Base-by-base conservation (phyloP, 2,113 vertebrate species). In the Diadophis punctatus region DNA sequence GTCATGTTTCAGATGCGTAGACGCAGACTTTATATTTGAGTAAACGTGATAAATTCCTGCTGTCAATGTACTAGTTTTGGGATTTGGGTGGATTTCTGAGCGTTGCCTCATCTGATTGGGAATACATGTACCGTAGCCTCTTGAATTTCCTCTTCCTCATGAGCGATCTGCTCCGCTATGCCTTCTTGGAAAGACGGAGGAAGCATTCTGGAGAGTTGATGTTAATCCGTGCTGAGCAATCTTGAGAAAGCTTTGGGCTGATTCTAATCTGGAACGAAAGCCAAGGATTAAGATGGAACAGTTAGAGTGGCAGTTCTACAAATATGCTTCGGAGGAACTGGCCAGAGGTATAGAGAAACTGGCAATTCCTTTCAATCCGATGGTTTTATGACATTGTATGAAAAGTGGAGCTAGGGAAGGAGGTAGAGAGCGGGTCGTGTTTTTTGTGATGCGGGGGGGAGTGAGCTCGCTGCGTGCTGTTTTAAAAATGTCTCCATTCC, bases 251-350 rank as follows among this genome's bases (percentile, higher is more conserved):
- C 87, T 92, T 55, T 58, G 88, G 52, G 9, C 53, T 85, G 87
- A 92, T 92, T 89, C 84, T 89, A 92, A 92, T 92, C 91, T 89
- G 91, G 43, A 92, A 85, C 11, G 60, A 92, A 85, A 92, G 74
- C 91, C 14, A 5, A 34, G 91, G 88, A 92, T 90, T 92, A 90
- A 58, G 68, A 51, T 51, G 56, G 91, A 88, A 56, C 51, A 34
- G 43, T 58, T 22, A 58, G 91, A 48, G 43, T 2, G 27, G 88
- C 30, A 39, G 68, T n/a, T 92, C 88, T 43, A 51, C 48, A 89
- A 89, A 89, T 53, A 84, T 16, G 20, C 85, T 63, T 91, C 14
- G n/a, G 63, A 80, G 84, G 20, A 34, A 30, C 1, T 2, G 11
- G 55, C 52, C 2, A 43, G 43, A 9, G 25, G 58, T 3, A 10